phyloP scores from a whole-genome alignment of 2,113 vertebrate genomes.

The Mirza zaza region DNA sequence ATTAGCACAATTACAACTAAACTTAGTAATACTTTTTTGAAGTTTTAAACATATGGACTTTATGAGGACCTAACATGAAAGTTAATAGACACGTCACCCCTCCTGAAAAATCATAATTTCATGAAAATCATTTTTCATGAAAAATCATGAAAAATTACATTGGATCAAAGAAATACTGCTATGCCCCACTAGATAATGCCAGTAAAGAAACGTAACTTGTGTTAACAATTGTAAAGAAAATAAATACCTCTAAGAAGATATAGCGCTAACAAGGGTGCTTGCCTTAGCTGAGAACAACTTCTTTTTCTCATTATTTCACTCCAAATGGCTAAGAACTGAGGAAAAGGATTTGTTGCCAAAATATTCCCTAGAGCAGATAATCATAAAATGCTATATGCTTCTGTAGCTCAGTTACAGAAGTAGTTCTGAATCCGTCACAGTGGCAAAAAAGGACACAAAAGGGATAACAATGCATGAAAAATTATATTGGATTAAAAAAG shows the following conservation, averaged over 20 bases:
- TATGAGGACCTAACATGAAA: neutral
- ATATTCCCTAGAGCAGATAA: neutral
- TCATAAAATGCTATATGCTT: neutral
- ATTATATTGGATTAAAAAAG: neutral
- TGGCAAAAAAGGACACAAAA: neutral
- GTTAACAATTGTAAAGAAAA: neutral
- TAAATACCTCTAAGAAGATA: neutral
- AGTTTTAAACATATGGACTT: neutral
- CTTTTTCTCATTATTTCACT: slow-evolving; percentile 30
- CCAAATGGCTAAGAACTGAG: slow-evolving; percentile 11
- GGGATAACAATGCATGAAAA: neutral
- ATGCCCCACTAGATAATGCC: neutral
- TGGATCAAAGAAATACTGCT: neutral
- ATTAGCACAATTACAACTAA: neutral
- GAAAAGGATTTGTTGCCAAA: slow-evolving; percentile 24
- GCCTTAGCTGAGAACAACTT: neutral
- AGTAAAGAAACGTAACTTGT: neutral
- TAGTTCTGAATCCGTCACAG: neutral
- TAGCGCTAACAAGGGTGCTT: neutral
- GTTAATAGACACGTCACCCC: neutral
- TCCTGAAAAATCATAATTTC: neutral
- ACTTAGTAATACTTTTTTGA: neutral
- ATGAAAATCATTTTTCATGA: too few species aligned
- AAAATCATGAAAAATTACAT: too few species aligned
- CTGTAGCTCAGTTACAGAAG: neutral